Base-by-base conservation (phyloP, 2,888 invertebrate species). In the Agriopis marginaria region DNA sequence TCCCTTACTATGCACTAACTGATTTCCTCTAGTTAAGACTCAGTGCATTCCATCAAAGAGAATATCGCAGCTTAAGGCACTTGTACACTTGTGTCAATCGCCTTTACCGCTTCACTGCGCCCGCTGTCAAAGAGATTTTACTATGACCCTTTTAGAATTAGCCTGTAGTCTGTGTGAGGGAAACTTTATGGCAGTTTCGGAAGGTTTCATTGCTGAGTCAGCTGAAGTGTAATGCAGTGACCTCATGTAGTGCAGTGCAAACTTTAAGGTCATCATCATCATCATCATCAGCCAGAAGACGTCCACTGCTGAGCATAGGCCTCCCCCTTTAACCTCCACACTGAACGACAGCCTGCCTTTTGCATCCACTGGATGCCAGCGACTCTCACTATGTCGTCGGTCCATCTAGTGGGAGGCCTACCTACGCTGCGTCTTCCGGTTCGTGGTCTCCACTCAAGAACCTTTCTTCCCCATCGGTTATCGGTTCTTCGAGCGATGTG, bases 81-180 rank as follows among this genome's bases (percentile, higher is more conserved):
- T 11, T 12, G 54, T 55, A 11, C 40, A 23, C 58, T 11, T 32
- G 32, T 45, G 58, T 47, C 58, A 45, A 50, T 56, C 58, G 51
- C 51, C n/a, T 60, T 50, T 55, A 12, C 23, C 56, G 47, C 42
- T 10, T 32, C 44, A 12, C 55, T 62, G 40, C 12, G 45, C 6
- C 42, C 7, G 9, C 12, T 40, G 56, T 66, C 66, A 66, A 61
- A 66, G 44, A 44, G 61, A 61, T 14, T 51, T 59, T 7, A 10
- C 12, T 39, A 60, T 23, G 65, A 47, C 45, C 45, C 59, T 45
- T 66, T 53, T 66, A 50, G 32, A 66, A 45, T 51, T 44, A 58
- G 9, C 50, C n/a, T 39, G 49, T 11, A 32, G 23, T 42, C 9
- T 55, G 55, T n/a, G 42, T 42, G 7, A 14, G 10, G 17, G 10